Base-by-base conservation (phyloP, 2,888 invertebrate species). In the Leptopilina drosophilae region DNA sequence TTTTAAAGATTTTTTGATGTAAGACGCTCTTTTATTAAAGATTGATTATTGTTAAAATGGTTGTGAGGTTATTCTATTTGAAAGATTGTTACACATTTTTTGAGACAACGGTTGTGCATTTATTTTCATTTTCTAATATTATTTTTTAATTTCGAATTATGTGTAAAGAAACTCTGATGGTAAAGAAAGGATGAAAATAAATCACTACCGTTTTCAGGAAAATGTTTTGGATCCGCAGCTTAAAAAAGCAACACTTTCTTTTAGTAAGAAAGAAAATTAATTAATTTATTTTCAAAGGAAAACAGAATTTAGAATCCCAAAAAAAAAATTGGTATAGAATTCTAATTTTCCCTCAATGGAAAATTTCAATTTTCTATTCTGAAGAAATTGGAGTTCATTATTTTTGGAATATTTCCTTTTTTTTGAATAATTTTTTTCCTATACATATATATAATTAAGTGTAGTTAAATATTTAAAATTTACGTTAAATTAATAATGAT, bases 1-100 rank as follows among this genome's bases (percentile, higher is more conserved):
- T 89, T 89, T 84, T 79, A 87, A 87, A 82, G 84, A 84, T 87
- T 88, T 87, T 89, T 89, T 87, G 83, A 88, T 82, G 84, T 85
- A 86, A 88, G 85, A 87, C 84, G 86, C 85, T 87, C 86, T 88
- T 89, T 88, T 90, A 88, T 91, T 90, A 86, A 90, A 87, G 86
- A 84, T 90, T 90, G 89, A 90, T 90, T 89, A 89, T 90, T 91
- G 89, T 89, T 88, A 90, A 91, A 89, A 89, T 89, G 90, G 90
- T 91, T 91, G 91, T 91, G 90, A 91, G 87, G 89, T 90, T 90
- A 88, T 89, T 88, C 84, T 89, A 88, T 87, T 49, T 87, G 85
- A 89, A 88, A 86, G 88, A 87, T 86, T 73, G 86, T 89, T 89
- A 86, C 87, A 81, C 26, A 20, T 20, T 20, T 62, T 73, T 73